Conservation (phyloP, 2,888 invertebrate genomes). For the Calliopum simillimum region DNA sequence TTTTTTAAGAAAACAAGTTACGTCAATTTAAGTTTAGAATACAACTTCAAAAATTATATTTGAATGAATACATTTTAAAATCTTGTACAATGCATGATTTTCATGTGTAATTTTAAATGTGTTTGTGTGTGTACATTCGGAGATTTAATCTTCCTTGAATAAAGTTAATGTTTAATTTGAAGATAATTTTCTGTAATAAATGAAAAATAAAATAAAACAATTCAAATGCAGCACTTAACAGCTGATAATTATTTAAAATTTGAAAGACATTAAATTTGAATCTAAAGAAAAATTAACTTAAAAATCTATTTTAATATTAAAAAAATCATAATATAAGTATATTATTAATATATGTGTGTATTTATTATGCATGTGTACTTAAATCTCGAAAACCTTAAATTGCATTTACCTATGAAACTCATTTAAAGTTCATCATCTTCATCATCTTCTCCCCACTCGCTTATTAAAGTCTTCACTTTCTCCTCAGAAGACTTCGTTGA, state of each 20-base stretch:
- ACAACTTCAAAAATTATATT: too few relatives aligned
- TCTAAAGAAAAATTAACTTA: slow-evolving; percentile 27
- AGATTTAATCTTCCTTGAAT: slow-evolving; percentile 7
- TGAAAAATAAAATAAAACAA: too few relatives aligned
- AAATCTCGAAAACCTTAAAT: slow-evolving; percentile 17
- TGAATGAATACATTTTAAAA: too few relatives aligned
- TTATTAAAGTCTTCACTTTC: slow-evolving; percentile 63
- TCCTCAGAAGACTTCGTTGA: slow-evolving; percentile 44
- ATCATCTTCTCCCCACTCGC: slow-evolving; percentile 66
- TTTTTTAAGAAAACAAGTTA: too few relatives aligned
- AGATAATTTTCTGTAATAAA: too few relatives aligned
- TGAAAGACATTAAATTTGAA: slow-evolving; percentile 11
- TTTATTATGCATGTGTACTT: slow-evolving; percentile 3
- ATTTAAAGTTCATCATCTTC: slow-evolving; percentile 56
- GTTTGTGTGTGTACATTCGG: not conserved
- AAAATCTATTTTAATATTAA: slow-evolving; percentile 21
- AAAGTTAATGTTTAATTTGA: too few relatives aligned
- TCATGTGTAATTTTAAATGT: too few relatives aligned
- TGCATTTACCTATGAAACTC: not conserved
- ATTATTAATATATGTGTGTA: slow-evolving; percentile 12
- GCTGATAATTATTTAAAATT: slow-evolving; percentile 1
- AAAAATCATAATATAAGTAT: slow-evolving; percentile 21
- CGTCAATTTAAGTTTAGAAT: too few relatives aligned
- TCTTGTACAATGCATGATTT: too few relatives aligned
- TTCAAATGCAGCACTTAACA: too few relatives aligned